Evolutionary conservation across 2,113 vertebrate species (phyloP).

Genomic region (Poecile atricapillus): DNA sequence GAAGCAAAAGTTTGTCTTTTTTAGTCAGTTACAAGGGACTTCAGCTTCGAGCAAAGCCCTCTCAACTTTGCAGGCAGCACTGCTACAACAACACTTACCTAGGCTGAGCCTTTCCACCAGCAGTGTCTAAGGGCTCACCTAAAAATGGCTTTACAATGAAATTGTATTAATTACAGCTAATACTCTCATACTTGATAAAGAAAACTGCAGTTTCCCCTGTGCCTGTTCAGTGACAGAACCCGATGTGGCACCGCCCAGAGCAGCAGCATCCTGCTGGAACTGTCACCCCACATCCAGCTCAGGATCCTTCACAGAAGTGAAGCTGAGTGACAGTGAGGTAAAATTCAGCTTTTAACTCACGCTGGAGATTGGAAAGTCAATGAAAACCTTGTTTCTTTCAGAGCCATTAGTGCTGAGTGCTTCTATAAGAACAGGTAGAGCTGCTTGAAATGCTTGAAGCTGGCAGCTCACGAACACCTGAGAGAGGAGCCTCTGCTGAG

Average conservation of each 20-base stretch:
- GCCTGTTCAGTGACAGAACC: slow-evolving; percentile 50
- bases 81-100: not conserved
- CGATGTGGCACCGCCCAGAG: not conserved
- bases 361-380: slow-evolving; percentile 43
- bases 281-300: slow-evolving; percentile 59
- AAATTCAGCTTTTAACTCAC: slow-evolving; percentile 67
- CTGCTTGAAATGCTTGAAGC: not conserved
- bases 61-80: not conserved
- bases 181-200: slow-evolving; percentile 41
- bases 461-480: not conserved
- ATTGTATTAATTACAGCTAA: slow-evolving; percentile 20
- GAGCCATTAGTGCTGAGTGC: not conserved
- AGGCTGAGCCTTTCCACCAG: not conserved
- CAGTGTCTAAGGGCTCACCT: not conserved
- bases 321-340: slow-evolving; percentile 53
- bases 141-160: not conserved
- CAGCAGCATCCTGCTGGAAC: slow-evolving; percentile 45
- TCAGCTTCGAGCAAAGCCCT: not conserved
- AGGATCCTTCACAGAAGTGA: slow-evolving; percentile 60
- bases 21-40: not conserved
- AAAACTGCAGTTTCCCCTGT: slow-evolving; percentile 28
- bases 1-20: not conserved
- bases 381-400: slow-evolving; percentile 52
- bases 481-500: not conserved
- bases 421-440: not conserved